A percentile compares a stretch with the other conserved stretches of the same genome.
phyloP scores from a whole-genome alignment of 1,140 invertebrate species.

The Megalopta genalis region DNA sequence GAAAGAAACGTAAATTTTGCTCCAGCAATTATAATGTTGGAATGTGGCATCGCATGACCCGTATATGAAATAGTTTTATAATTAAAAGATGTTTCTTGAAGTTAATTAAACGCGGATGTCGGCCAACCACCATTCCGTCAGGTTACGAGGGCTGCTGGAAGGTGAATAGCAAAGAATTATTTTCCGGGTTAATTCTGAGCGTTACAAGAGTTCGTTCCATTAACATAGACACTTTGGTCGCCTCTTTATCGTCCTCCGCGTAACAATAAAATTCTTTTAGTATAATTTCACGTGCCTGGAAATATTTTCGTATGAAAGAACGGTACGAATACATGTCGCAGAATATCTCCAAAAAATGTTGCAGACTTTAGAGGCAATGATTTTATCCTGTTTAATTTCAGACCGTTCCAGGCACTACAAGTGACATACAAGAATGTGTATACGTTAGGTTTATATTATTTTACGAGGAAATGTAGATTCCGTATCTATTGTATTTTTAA shows the following conservation, averaged over 20 bases:
- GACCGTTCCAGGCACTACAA: background rate
- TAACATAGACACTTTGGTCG: slow-evolving; percentile 42
- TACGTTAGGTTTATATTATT: no score
- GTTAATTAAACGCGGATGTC: slow-evolving; percentile 70
- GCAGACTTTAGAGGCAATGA: background rate
- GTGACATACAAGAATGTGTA: no score
- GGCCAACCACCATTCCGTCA: slow-evolving; percentile 16
- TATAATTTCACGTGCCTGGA: slow-evolving; percentile 11
- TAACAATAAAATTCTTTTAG: slow-evolving; percentile 26
- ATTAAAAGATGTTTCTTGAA: slow-evolving; percentile 72
- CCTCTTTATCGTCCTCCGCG: background rate
- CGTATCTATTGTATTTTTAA: no score
- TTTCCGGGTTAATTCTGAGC: slow-evolving; percentile 68
- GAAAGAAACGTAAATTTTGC: slow-evolving; percentile 51
- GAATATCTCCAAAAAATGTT: background rate
- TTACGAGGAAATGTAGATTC: no score
- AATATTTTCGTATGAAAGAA: background rate
- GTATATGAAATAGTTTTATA: slow-evolving; percentile 55
- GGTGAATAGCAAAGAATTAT: slow-evolving; percentile 64
- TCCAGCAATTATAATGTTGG: slow-evolving; percentile 58
- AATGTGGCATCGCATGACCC: slow-evolving; percentile 44
- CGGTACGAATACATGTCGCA: background rate
- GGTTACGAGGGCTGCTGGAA: background rate
- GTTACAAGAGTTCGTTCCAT: slow-evolving; percentile 56
- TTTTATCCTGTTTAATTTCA: background rate